Conservation (phyloP, 2,888 invertebrate species). For the Suillia variegata region DNA sequence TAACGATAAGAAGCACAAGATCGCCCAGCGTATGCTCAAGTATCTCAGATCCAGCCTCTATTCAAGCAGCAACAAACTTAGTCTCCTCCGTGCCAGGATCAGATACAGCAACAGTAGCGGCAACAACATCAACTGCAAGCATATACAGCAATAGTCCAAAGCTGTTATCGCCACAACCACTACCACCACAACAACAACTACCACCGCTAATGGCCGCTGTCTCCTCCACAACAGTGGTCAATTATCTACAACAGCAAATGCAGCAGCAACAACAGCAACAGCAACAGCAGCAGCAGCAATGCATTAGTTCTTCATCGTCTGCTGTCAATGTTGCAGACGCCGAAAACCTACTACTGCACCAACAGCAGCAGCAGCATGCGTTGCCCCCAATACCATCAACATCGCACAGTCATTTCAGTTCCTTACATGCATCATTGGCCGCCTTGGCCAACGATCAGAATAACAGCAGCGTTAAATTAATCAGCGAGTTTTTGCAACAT, state of each 20-base stretch:
- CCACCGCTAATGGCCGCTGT: constrained; percentile 7
- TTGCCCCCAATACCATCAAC: constrained; percentile 20
- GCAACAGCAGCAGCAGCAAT: not conserved
- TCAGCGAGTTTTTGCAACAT: constrained; percentile 59
- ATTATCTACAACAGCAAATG: constrained; percentile 31
- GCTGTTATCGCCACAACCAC: constrained; percentile 21
- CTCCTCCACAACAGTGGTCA: constrained; percentile 16
- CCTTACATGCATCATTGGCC: constrained; percentile 55
- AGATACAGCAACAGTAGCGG: constrained; percentile 11
- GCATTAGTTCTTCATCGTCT: not conserved
- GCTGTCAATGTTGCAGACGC: not conserved
- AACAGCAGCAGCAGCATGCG: constrained; percentile 23
- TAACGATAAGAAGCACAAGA: not conserved
- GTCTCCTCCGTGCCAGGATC: too few relatives aligned
- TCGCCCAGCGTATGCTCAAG: too few relatives aligned
- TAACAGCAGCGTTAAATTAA: constrained; percentile 50
- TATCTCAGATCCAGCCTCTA: too few relatives aligned
- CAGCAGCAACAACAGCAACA: constrained; percentile 19
- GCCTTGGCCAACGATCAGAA: constrained; percentile 42
- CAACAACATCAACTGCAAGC: constrained; percentile 19
- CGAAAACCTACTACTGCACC: constrained; percentile 7
- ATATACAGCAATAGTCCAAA: constrained; percentile 4
- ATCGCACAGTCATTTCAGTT: constrained; percentile 39
- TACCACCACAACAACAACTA: constrained; percentile 17
- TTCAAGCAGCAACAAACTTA: too few relatives aligned